Percentiles rank a stretch among this genome's conserved stretches.
Conservation (phyloP, 1,140 invertebrate species). For the Phocides pigmalion region DNA sequence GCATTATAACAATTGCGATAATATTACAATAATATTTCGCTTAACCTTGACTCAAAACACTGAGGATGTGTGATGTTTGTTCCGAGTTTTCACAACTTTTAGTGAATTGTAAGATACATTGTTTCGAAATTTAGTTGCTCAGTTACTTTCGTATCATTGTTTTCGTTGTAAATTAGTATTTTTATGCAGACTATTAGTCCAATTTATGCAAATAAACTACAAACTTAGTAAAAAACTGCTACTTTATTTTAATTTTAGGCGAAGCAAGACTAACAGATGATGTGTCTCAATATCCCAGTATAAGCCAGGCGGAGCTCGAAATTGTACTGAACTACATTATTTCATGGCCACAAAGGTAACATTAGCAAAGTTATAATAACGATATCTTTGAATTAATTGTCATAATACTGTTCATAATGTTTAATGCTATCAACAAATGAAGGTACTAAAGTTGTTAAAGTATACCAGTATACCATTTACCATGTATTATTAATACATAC, state of each 20-base stretch:
- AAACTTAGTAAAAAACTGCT: background rate
- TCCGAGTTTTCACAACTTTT: slow-evolving; percentile 91
- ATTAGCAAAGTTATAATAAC: slow-evolving; percentile 1
- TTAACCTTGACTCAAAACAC: slow-evolving; percentile 62
- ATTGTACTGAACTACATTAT: slow-evolving; percentile 87
- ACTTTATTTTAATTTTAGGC: slow-evolving; percentile 73
- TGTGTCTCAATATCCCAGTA: slow-evolving; percentile 85
- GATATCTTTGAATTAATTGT: slow-evolving; percentile 1
- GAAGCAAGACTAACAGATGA: slow-evolving; percentile 86
- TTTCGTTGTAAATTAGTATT: slow-evolving; percentile 37
- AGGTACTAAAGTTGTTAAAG: background rate
- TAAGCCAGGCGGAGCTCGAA: slow-evolving; percentile 87
- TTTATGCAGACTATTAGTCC: slow-evolving; percentile 2
- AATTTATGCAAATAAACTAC: background rate
- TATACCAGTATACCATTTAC: too few species aligned
- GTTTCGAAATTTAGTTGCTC: slow-evolving; percentile 71
- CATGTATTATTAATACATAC: too few species aligned
- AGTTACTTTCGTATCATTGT: slow-evolving; percentile 50
- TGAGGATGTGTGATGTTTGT: slow-evolving; percentile 91
- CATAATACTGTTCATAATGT: background rate
- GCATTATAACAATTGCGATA: slow-evolving; percentile 65
- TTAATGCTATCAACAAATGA: background rate
- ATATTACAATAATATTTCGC: slow-evolving; percentile 78
- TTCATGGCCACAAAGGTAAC: slow-evolving; percentile 88
- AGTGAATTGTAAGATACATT: slow-evolving; percentile 88